Conservation (phyloP, 2,797 vertebrate species). For the Rachycentron canadum region DNA sequence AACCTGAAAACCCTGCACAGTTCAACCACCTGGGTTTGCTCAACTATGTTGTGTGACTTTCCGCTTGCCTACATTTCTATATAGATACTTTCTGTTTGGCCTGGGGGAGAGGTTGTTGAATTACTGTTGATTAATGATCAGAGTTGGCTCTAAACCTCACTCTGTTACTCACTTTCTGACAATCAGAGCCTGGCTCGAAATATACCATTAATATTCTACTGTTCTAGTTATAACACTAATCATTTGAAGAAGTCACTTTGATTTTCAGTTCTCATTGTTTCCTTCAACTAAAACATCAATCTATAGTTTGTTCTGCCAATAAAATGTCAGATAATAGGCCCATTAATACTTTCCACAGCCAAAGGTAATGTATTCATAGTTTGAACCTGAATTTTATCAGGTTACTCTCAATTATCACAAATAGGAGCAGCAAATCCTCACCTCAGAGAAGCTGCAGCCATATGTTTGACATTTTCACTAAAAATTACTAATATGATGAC, state of each 20-base stretch:
- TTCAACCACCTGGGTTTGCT: background rate
- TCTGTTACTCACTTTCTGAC: background rate
- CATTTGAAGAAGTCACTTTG: too few relatives aligned
- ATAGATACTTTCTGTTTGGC: constrained; percentile 1
- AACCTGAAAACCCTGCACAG: background rate
- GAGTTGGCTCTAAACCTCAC: background rate
- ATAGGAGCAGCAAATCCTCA: background rate
- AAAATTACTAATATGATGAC: background rate
- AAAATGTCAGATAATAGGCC: too few relatives aligned
- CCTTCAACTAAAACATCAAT: too few relatives aligned
- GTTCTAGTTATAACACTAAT: too few relatives aligned
- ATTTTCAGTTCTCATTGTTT: too few relatives aligned
- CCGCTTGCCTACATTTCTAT: background rate
- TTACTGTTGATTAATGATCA: constrained; percentile 7
- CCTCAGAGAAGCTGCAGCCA: background rate
- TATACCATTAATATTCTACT: background rate
- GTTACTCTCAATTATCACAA: too few relatives aligned
- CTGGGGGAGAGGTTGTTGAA: background rate
- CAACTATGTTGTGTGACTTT: background rate
- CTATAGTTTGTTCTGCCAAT: too few relatives aligned
- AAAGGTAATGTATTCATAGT: background rate
- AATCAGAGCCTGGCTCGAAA: background rate
- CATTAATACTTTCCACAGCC: too few relatives aligned
- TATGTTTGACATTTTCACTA: background rate
- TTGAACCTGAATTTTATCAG: too few relatives aligned